These are phyloP conservation scores for Parnassius orleans DNA, from an alignment of 2,888 invertebrate species.

Conservation along the genomic window DNA sequence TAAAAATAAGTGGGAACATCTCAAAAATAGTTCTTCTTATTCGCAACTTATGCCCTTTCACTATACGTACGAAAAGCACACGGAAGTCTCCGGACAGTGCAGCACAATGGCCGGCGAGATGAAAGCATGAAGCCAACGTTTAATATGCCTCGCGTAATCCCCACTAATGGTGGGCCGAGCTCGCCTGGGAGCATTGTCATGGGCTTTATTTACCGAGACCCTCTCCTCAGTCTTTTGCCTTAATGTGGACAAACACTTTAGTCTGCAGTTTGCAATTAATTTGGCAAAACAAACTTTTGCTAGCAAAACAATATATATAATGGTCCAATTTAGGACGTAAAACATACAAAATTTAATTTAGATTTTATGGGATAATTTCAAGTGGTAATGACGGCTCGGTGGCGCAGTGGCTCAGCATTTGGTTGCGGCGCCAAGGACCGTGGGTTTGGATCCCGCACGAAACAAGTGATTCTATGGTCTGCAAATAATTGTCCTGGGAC, in stretches of 20 bases:
- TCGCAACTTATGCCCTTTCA: slow-evolving; percentile 28
- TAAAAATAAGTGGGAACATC: no score
- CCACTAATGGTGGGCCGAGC: slow-evolving; percentile 50
- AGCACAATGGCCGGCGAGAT: slow-evolving; percentile 74
- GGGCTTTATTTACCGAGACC: slow-evolving; percentile 39
- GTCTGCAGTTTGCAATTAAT: not conserved
- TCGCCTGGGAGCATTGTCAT: slow-evolving; percentile 49
- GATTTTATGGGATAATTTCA: no score
- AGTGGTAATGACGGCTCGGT: no score
- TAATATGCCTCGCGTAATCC: slow-evolving; percentile 72
- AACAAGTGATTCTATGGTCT: no score
- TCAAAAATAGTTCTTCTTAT: slow-evolving; percentile 16
- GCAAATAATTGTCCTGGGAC: no score
- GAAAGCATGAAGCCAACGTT: slow-evolving; percentile 53
- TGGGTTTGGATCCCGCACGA: no score
- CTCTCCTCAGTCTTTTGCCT: slow-evolving; percentile 9
- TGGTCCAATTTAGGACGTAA: no score
- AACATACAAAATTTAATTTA: no score
- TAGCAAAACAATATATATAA: no score
- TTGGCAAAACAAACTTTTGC: no score
- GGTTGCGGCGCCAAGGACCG: no score
- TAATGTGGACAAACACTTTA: slow-evolving; percentile 5
- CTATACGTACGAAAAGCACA: slow-evolving; percentile 36
- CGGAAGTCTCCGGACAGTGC: slow-evolving; percentile 55
- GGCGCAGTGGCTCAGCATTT: no score